phyloP scores from a whole-genome alignment of 2,797 vertebrate genomes.

The Petrocephalus sullivani region DNA sequence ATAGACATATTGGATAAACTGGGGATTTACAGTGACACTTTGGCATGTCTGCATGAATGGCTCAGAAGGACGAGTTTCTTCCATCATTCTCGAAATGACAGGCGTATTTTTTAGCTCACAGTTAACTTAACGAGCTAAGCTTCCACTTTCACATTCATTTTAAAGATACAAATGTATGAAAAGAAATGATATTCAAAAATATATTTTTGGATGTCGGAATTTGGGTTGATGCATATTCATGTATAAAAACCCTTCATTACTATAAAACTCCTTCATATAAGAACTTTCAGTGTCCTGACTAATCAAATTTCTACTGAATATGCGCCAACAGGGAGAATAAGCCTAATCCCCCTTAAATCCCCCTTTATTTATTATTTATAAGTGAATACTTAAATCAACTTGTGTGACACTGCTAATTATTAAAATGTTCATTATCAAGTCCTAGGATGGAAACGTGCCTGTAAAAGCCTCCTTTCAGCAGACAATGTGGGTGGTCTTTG shows the following conservation, averaged over 20 bases:
- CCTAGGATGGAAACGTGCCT: background rate
- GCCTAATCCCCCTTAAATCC: background rate
- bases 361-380: background rate
- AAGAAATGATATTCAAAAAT: background rate
- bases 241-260: background rate
- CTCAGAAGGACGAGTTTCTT: background rate
- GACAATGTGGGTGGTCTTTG: constrained; percentile 33
- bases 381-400: constrained; percentile 18
- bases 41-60: background rate
- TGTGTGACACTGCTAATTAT: constrained; percentile 26
- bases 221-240: background rate
- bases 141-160: background rate
- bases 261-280: background rate
- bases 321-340: background rate
- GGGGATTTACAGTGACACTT: background rate
- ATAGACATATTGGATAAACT: background rate
- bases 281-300: background rate
- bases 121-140: background rate
- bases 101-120: background rate
- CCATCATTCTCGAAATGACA: background rate
- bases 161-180: background rate
- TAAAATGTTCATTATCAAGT: constrained; percentile 21
- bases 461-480: constrained; percentile 20
- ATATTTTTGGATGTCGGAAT: background rate
- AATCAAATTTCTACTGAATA: background rate